phyloP scores from a whole-genome alignment of 2,797 vertebrate genomes.

The Petrocephalus schoutedeni region DNA sequence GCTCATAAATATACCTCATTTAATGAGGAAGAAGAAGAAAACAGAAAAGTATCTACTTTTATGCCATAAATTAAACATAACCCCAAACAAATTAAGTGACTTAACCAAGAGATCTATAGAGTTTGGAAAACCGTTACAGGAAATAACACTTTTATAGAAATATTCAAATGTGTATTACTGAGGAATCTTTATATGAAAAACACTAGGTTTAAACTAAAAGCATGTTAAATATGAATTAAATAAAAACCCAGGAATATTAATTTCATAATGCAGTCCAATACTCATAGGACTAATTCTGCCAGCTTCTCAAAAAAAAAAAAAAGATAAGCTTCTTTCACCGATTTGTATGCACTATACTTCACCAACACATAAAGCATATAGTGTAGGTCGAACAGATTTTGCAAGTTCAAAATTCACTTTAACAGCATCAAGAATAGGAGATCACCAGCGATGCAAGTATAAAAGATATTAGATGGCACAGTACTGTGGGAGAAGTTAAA shows the following conservation, averaged over 20 bases:
- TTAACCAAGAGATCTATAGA: neutral
- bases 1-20: neutral
- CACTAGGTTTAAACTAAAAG: neutral
- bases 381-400: neutral
- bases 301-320: neutral
- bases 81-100: neutral
- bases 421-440: neutral
- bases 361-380: neutral
- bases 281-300: neutral
- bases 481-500: neutral
- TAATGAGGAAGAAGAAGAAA: neutral
- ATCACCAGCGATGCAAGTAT: neutral
- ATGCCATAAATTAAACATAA: neutral
- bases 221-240: neutral
- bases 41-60: neutral
- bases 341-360: neutral
- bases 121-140: neutral
- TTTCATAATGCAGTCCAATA: neutral
- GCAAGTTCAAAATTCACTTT: neutral
- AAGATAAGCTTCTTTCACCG: neutral
- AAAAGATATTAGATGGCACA: neutral
- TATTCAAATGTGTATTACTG: neutral
- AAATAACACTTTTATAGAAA: neutral
- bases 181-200: neutral
- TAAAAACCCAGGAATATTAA: neutral